A percentile compares a stretch with the other conserved stretches of the same genome.
Evolutionary conservation across 1,140 invertebrate genomes (phyloP).

Genomic region (Steinernema feltiae): DNA sequence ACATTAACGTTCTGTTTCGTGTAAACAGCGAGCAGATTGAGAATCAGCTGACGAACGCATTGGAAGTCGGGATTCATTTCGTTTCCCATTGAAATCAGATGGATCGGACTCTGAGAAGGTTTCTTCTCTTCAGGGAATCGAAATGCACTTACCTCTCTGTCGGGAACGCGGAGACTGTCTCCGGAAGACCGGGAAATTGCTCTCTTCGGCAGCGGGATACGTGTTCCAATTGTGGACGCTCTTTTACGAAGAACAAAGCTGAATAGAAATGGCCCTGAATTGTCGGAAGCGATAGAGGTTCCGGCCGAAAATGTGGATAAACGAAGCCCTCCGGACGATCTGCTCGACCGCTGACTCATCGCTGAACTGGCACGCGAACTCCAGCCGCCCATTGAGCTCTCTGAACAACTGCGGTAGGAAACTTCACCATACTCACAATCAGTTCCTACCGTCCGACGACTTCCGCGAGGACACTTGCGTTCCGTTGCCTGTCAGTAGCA

Average conservation of each 20-base stretch:
- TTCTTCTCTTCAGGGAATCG: too few relatives aligned
- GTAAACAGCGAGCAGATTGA: slow-evolving; percentile 53
- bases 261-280: slow-evolving; percentile 56
- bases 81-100: slow-evolving; percentile 45
- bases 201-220: slow-evolving; percentile 54
- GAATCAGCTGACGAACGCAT: slow-evolving; percentile 53
- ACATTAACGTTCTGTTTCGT: slow-evolving; percentile 48
- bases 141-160: slow-evolving; percentile 46
- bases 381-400: slow-evolving; percentile 54
- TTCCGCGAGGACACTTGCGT: slow-evolving; percentile 49
- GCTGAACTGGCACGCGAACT: slow-evolving; percentile 53
- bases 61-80: slow-evolving; percentile 58
- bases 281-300: slow-evolving; percentile 57
- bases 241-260: slow-evolving; percentile 54
- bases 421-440: not conserved
- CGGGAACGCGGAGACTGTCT: slow-evolving; percentile 54
- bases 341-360: slow-evolving; percentile 51
- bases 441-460: slow-evolving; percentile 52
- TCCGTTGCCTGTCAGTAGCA: slow-evolving; percentile 41
- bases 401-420: slow-evolving; percentile 31
- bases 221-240: slow-evolving; percentile 55
- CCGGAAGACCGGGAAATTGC: slow-evolving; percentile 56
- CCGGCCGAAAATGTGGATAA: slow-evolving; percentile 56
- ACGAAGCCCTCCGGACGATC: slow-evolving; percentile 50
- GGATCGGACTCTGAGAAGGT: slow-evolving; percentile 47